Evolutionary conservation across 1,140 invertebrate species (phyloP), one percentile per base, ranked within the genome.

Genomic region (Trigoniulus corallinus): DNA sequence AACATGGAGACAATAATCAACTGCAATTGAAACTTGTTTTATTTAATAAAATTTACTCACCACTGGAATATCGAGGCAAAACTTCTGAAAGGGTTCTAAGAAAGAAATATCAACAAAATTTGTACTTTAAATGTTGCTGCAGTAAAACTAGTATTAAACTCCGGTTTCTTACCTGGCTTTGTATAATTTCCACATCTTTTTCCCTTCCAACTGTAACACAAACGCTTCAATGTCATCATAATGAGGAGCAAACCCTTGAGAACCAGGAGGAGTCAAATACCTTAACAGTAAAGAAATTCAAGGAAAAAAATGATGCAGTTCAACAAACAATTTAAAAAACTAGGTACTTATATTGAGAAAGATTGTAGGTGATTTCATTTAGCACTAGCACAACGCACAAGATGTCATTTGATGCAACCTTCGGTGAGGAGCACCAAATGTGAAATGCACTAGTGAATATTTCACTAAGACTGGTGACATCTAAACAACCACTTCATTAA

Each of bases 171-270:
- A 75, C 64, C 71, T 67, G 24, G 89, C 84, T 55, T 75, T 75
- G 64, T 97, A 98, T 2, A 98, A 64, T 58, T 78, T 81, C 94
- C 94, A 98, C 53, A 80, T 74, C 68, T 98, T 98, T 58, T 82
- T 81, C 0, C 95, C 95, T 72, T 98, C 94, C 4, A 96, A 66
- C 71, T 98, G 95, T 37, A 98, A 62, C 50, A 98, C 79, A 66
- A 98, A 98, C 15, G 93, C 94, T 72, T 98, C 95, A 58, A 98
- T 97, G 61, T 98, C 94, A 72, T 98, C 94, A 68, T 84, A 98
- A 70, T 98, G 93, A 0, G 94, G 93, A 1, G 94, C 93, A 74
- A 98, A 98, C 0, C 94, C 93, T 74, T 97, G 92, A 58, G 84
- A 84, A 50, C 83, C 81, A 7, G 91, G 80, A 15, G 94, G 94